Evolutionary conservation across 2,113 vertebrate genomes (phyloP).

Genomic region (Xiphorhynchus elegans): DNA sequence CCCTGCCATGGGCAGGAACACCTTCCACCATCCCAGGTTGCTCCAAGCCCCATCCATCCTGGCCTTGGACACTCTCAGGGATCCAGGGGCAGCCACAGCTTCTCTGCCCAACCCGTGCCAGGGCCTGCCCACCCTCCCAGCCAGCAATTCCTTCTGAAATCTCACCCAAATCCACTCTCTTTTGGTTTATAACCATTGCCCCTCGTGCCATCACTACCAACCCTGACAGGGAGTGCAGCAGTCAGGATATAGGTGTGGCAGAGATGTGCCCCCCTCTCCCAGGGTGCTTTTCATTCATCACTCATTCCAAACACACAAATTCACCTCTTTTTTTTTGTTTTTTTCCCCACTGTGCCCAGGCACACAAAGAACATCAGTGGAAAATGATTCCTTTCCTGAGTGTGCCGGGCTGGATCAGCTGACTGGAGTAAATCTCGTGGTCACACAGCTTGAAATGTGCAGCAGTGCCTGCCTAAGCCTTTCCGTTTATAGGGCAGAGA

Average conservation of each 20-base stretch:
- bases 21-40: fast-evolving
- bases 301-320: background rate
- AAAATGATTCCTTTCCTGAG: constrained; percentile 59
- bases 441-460: constrained; percentile 17
- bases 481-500: background rate
- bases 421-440: constrained; percentile 13
- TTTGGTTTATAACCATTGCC: background rate
- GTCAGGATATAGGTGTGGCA: fast-evolving
- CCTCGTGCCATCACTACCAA: background rate
- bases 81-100: background rate
- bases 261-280: background rate
- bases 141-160: fast-evolving
- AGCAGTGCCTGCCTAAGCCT: constrained; percentile 19
- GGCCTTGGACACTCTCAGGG: background rate
- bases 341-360: background rate
- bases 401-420: constrained; percentile 18
- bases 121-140: fast-evolving
- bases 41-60: fast-evolving
- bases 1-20: background rate
- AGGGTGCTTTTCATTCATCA: background rate
- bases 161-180: background rate
- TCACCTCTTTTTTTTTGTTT: background rate
- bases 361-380: background rate
- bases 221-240: background rate
- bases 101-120: background rate